Evolutionary conservation across 2,797 vertebrate genomes (phyloP).

Genomic region (Brachymystax lenok): DNA sequence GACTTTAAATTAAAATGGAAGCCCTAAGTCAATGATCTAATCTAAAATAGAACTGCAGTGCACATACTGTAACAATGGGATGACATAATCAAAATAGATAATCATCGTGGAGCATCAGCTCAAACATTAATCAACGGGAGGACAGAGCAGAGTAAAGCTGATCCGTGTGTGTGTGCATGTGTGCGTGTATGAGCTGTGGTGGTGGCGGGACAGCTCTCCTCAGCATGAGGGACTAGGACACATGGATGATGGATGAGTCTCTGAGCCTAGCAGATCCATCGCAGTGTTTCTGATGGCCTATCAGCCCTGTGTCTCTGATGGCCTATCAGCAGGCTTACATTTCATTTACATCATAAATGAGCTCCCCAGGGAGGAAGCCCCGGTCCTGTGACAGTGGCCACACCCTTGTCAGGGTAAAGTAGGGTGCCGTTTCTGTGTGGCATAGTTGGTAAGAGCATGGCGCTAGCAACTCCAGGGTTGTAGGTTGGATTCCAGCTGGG

Average conservation of each 20-base stretch:
- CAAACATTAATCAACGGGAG: conserved; percentile 63
- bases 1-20: conserved; percentile 47
- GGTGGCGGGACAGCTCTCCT: neutral
- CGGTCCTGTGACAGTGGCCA: conserved; percentile 59
- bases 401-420: conserved; percentile 42
- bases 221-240: neutral
- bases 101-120: conserved; percentile 61
- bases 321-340: conserved; percentile 57
- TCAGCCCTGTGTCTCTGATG: conserved; percentile 48
- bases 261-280: conserved; percentile 64
- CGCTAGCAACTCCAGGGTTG: neutral
- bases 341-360: conserved; percentile 74
- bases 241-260: conserved; percentile 65
- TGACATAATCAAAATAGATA: conserved; percentile 67
- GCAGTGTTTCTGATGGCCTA: conserved; percentile 55
- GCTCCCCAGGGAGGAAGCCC: conserved; percentile 46
- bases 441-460: neutral
- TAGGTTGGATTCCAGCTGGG: no score
- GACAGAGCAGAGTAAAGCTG: conserved; percentile 9
- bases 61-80: conserved; percentile 58
- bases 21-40: conserved; percentile 48
- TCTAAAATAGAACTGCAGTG: conserved; percentile 45
- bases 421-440: conserved; percentile 18
- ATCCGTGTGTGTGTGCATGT: neutral
- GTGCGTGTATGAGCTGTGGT: neutral